phyloP scores from a whole-genome alignment of 2,888 invertebrate genomes.

The Ptychoptera contaminata region DNA sequence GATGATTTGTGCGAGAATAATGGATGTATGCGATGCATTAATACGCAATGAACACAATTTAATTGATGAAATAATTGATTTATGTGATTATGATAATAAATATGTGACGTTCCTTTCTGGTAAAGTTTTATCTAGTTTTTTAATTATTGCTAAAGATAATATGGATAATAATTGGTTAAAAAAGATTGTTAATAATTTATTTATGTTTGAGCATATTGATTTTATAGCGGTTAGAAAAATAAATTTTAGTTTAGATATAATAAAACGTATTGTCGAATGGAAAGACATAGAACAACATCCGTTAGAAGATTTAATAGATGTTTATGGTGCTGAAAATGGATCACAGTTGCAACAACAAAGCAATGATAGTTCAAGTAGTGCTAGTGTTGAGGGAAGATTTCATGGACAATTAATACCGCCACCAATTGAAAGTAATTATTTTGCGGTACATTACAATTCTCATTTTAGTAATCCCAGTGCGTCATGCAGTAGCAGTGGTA shows the following conservation, averaged over 20 bases:
- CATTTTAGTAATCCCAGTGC: constrained; percentile 9
- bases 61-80: constrained; percentile 66
- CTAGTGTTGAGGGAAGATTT: constrained; percentile 12
- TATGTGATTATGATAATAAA: constrained; percentile 61
- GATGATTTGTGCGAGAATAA: constrained; percentile 64
- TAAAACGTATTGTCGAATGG: constrained; percentile 78
- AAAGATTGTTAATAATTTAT: constrained; percentile 56
- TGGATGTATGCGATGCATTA: constrained; percentile 63
- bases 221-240: constrained; percentile 56
- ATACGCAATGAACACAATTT: constrained; percentile 68
- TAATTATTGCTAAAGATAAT: constrained; percentile 69
- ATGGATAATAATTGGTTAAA: constrained; percentile 68
- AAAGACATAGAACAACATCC: constrained; percentile 71
- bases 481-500: constrained; percentile 8
- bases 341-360: background rate
- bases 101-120: constrained; percentile 69
- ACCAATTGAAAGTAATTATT: constrained; percentile 26
- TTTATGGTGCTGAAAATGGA: constrained; percentile 6
- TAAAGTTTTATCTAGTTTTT: constrained; percentile 64
- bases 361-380: background rate
- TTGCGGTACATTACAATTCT: constrained; percentile 24
- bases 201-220: constrained; percentile 44
- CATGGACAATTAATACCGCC: constrained; percentile 16
- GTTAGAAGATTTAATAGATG: constrained; percentile 45
- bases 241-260: constrained; percentile 68